Evolutionary conservation across 2,113 vertebrate genomes (phyloP), one percentile per base, ranked within the genome.

Genomic region (Agapornis roseicollis): DNA sequence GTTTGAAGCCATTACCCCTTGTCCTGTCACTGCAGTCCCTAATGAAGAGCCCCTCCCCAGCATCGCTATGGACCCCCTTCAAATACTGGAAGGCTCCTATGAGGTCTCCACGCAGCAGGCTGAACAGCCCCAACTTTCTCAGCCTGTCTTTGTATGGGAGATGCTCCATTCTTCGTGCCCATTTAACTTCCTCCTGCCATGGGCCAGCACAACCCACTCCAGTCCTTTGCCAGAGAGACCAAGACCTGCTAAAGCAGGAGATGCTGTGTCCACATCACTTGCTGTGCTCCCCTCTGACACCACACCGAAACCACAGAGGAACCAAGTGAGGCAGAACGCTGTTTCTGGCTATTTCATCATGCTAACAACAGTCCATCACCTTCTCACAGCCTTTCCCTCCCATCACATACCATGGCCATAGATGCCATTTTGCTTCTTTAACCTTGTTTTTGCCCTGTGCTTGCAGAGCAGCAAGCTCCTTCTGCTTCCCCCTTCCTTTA

Each of bases 181-280:
- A 18, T 37, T 50, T 25, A 68, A 53, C n/a, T 61, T 17, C 50
- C 76, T 11, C 37, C 69, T 35, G 50, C 47, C n/a, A 6, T 0
- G 15, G 22, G 35, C 42, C 66, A 64, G 46, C 55, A 71, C 29
- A n/a, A 41, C 24, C 29, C 56, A 19, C 56, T 23, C 46, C 47
- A 53, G 47, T 4, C 35, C 58, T 22, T 64, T 53, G 71, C 71
- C 31, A 49, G 72, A 14, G 65, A 52, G 44, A 46, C 29, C 65
- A 60, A 47, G 22, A 39, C 19, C 28, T 20, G 47, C 46, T 24
- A 25, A 58, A 23, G 33, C 83, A 70, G 77, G 35, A 66, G 63
- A 42, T 23, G 4, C 39, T 10, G 3, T 0, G 4, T 20, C 42
- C 63, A 9, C 70, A 33, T 7, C 33, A 1, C 35, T n/a, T 17